A percentile compares a stretch with the other conserved stretches of the same genome.
phyloP scores from a whole-genome alignment of 1,140 invertebrate species.

The Lucilia sericata region DNA sequence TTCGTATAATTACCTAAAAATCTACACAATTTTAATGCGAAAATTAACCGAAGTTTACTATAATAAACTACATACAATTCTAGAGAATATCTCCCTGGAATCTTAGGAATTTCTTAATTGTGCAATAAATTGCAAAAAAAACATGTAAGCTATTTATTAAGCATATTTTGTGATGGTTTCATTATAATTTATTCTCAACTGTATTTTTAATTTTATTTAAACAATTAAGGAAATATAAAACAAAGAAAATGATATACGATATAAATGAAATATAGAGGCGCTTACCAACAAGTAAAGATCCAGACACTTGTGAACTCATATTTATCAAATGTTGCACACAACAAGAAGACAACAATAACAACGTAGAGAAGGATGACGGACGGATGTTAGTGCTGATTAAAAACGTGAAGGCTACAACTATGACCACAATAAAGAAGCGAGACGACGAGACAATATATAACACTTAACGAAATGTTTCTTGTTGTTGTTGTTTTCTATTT shows the following conservation, averaged over 20 bases:
- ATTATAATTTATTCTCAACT: too few relatives aligned
- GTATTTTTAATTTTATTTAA: neutral
- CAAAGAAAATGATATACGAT: neutral
- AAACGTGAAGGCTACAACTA: too few relatives aligned
- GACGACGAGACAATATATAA: neutral
- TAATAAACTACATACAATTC: too few relatives aligned
- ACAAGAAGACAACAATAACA: neutral
- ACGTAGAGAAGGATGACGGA: too few relatives aligned
- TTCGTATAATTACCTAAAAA: too few relatives aligned
- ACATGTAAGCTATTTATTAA: too few relatives aligned
- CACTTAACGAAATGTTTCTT: neutral
- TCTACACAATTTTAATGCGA: too few relatives aligned
- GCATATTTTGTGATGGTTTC: too few relatives aligned
- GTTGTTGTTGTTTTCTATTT: neutral
- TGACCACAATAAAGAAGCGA: neutral
- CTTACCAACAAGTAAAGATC: constrained; percentile 64
- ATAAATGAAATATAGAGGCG: neutral
- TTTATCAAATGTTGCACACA: neutral
- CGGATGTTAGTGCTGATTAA: neutral
- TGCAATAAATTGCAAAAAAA: too few relatives aligned
- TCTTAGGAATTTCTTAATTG: too few relatives aligned
- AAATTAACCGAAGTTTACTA: too few relatives aligned
- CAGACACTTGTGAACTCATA: constrained; percentile 60
- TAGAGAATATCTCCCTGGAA: neutral
- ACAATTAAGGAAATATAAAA: neutral